These are phyloP conservation scores for Dicerorhinus sumatrensis DNA, from an alignment of 2,113 vertebrate species.

Conservation along the genomic window DNA sequence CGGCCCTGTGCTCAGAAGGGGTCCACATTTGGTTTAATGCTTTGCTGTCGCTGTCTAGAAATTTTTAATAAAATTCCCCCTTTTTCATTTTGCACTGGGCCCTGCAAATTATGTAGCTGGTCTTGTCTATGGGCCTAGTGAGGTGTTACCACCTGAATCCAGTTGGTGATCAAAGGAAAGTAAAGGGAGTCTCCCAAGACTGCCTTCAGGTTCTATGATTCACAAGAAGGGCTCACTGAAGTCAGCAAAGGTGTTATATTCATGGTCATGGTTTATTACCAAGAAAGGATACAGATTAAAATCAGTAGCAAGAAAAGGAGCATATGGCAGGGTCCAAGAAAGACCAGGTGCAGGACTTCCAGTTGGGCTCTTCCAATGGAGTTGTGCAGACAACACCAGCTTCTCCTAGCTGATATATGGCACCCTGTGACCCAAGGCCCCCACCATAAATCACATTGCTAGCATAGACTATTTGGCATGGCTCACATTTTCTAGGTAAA, in stretches of 20 bases:
- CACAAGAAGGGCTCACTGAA: not conserved
- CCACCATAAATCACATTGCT: not conserved
- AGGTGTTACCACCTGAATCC: not conserved
- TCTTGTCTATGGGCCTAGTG: not conserved
- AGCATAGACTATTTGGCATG: not conserved
- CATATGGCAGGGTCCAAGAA: not conserved
- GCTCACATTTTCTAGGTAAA: not conserved
- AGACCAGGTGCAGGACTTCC: not conserved
- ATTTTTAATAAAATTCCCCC: not conserved
- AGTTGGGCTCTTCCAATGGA: accelerated
- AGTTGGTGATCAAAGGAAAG: not conserved
- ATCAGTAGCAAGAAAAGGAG: not conserved
- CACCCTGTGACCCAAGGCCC: not conserved
- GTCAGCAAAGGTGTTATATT: not conserved
- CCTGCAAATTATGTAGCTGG: not conserved
- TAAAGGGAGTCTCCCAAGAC: not conserved
- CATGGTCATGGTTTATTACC: not conserved
- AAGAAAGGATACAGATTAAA: no score
- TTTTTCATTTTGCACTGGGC: not conserved
- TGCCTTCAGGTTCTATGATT: not conserved
- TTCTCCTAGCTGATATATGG: not conserved
- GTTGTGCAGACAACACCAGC: not conserved
- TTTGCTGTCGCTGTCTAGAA: not conserved
- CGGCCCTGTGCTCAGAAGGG: not conserved
- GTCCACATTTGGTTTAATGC: not conserved